A percentile compares a stretch with the other conserved stretches of the same genome.
These are phyloP conservation scores for Nemopilema nomurai DNA, from an alignment of 30 jellyfish, hydroid and myxozoan species.

Conservation along the genomic window DNA sequence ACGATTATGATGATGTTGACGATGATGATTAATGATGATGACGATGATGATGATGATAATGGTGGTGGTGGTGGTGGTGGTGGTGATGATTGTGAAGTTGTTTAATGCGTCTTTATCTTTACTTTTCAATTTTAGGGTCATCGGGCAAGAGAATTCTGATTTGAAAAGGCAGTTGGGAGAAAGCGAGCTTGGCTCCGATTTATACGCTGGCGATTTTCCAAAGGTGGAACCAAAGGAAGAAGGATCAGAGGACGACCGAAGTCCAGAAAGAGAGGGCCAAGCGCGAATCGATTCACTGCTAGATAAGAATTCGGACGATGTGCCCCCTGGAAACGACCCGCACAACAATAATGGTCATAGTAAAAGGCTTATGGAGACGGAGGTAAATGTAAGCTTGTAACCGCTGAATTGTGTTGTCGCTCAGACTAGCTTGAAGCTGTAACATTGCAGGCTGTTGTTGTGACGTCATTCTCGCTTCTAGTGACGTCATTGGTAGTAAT, in stretches of 20 bases:
- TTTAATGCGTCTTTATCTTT: not conserved
- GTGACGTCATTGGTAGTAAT: no score
- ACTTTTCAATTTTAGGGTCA: conserved; percentile 1
- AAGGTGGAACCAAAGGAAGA: conserved; percentile 6
- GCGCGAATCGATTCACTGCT: not conserved
- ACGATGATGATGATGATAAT: no score
- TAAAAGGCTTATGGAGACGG: not conserved
- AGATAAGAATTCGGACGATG: not conserved
- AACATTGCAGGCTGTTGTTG: no score
- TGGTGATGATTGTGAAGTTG: not conserved
- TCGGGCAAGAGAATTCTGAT: conserved; percentile 23
- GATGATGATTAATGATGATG: no score
- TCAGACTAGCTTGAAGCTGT: no score
- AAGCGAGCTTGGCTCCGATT: not conserved
- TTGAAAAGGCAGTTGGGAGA: conserved; percentile 30
- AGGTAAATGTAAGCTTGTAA: not conserved
- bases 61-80: not conserved
- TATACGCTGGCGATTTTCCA: conserved; percentile 3
- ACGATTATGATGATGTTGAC: no score
- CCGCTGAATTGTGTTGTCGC: not conserved
- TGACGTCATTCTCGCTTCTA: no score
- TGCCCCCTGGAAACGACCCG: not conserved
- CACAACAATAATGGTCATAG: not conserved
- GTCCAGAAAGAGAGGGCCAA: not conserved
- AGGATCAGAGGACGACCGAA: not conserved